Percentiles rank a stretch among this genome's conserved stretches.
phyloP scores from a whole-genome alignment of 2,888 invertebrate genomes.

The Agonum fuliginosum region DNA sequence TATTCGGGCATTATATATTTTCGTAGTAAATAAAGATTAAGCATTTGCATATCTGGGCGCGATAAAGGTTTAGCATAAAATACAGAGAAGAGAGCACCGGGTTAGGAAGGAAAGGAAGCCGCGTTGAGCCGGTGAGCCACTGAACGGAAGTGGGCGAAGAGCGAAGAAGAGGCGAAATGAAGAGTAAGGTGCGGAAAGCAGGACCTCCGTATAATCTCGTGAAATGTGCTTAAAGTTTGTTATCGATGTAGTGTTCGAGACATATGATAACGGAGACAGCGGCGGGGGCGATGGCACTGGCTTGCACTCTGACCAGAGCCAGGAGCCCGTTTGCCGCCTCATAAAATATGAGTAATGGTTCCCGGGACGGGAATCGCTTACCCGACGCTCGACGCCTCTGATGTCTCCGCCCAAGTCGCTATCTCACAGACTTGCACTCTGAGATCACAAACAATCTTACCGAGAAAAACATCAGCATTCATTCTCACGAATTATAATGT shows the following conservation, averaged over 20 bases:
- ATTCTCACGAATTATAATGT: no score
- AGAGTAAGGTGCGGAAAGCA: slow-evolving; percentile 38
- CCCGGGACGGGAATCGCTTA: slow-evolving; percentile 58
- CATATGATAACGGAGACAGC: slow-evolving; percentile 59
- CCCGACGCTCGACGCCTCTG: slow-evolving; percentile 18
- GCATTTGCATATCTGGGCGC: slow-evolving; percentile 55
- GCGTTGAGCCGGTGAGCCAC: slow-evolving; percentile 16
- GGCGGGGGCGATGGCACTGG: slow-evolving; percentile 38
- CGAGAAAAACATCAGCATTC: not conserved
- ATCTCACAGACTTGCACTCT: not conserved
- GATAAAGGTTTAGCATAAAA: slow-evolving; percentile 59
- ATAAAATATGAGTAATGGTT: slow-evolving; percentile 62
- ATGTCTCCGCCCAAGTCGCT: not conserved
- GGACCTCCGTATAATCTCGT: slow-evolving; percentile 59
- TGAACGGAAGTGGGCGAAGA: not conserved
- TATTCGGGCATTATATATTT: slow-evolving; percentile 57
- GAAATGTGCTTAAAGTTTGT: slow-evolving; percentile 64
- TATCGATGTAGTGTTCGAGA: slow-evolving; percentile 63
- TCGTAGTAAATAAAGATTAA: slow-evolving; percentile 59
- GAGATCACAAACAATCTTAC: not conserved
- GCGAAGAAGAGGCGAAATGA: slow-evolving; percentile 18
- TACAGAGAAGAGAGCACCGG: slow-evolving; percentile 35
- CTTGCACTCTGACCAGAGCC: slow-evolving; percentile 58
- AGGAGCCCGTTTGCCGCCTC: slow-evolving; percentile 61
- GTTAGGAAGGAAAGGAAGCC: slow-evolving; percentile 17